Base-by-base conservation (phyloP, 2,888 invertebrate species). In the Leptinotarsa haldemani region DNA sequence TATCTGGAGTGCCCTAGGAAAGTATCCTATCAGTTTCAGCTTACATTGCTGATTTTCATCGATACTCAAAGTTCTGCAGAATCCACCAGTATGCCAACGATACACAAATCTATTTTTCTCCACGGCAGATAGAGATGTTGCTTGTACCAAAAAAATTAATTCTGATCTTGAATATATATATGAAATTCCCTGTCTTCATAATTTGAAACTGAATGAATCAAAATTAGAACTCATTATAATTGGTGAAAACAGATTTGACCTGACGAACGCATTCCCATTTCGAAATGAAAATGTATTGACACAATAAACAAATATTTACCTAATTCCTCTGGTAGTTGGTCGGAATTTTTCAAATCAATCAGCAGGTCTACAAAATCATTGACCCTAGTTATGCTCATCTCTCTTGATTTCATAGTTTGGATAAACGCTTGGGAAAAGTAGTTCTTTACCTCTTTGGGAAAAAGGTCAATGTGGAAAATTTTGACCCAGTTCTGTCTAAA, bases 331-430 rank as follows among this genome's bases (percentile, higher is more conserved):
- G 63, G 48, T 18, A 50, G 69, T 7, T 68, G 22, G 7, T 74
- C 12, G 12, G 76, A 73, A 61, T 71, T 74, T 64, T 72, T 71
- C 25, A 76, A n/a, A 46, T 80, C 78, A 2, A 73, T 53, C 52
- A 80, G 50, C 30, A 90, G 88, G 82, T 91, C 90, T 5, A 91
- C 88, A 77, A 91, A 89, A 82, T 91, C 91, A 0, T 90, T 90
- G 1, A 89, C 88, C 77, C 89, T 78, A 75, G 66, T 40, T 74
- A 71, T 7, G 58, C 53, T 81, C 70, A 70, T 18, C 68, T 70
- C 86, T 78, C n/a, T 80, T 53, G 22, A 53, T 30, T 79, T 71
- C 2, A 87, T 81, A 0, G 85, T 80, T 1, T 83, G 75, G 69
- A 78, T 80, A 53, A 87, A 85, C 52, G 82, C 80, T 12, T 74